Base-by-base conservation (phyloP, 2,113 vertebrate species). In the Lanius collurio region DNA sequence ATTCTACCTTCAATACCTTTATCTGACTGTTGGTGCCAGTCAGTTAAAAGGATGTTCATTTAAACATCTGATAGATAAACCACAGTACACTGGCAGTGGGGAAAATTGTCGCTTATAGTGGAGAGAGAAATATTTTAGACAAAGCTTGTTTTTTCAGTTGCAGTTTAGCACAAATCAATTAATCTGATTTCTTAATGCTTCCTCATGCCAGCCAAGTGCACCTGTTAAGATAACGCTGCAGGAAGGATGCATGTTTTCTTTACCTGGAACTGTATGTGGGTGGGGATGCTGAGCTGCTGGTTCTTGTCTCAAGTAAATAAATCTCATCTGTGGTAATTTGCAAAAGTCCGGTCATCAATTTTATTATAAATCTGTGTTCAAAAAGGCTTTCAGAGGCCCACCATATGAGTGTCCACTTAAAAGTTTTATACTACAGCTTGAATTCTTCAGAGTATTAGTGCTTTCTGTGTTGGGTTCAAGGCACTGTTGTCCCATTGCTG, bases 21-120 rank as follows among this genome's bases (percentile, higher is more conserved):
- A 85, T 90, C 90, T 78, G 53, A 24, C 42, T 75, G 62, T 81
- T 95, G 90, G 73, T 83, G 96, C 33, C n/a, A 92, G 65, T 92
- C 77, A 31, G 46, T 82, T 89, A 52, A 96, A 95, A 91, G 39
- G 60, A 85, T 87, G 71, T 65, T 89, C 56, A 68, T 87, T 84
- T 84, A 79, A 94, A 89, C 56, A 87, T 74, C 56, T 56, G 39
- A 74, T 62, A 73, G 89, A 82, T 47, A 53, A 87, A 53, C 35
- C 1, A 5, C 26, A 41, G 44, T 59, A 73, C 46, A 60, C 3
- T 30, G 68, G 62, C 30, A 42, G 26, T 41, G 23, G 30, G 63
- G 31, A 70, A 90, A 90, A 62, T 26, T 47, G 53, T 60, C 46
- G 27, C 39, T 65, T 56, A 64, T 9, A 82, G 60, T 62, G 65